Evolutionary conservation across 2,797 vertebrate species (phyloP), one percentile per base, ranked within the genome.

Genomic region (Enteromius trimaculatus): DNA sequence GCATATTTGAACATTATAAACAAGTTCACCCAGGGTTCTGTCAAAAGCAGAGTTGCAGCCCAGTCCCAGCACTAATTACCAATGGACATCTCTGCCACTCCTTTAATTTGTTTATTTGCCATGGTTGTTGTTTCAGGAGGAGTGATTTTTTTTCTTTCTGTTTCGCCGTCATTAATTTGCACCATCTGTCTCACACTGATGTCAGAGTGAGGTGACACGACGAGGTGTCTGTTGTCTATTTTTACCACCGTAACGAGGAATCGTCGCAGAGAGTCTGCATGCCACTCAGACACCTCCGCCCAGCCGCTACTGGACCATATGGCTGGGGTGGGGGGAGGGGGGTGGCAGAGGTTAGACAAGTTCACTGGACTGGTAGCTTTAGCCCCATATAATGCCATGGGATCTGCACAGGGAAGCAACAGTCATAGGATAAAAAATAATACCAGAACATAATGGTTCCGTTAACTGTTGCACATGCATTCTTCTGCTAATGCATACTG

Each of bases 181-280:
- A 89, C 94, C 93, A 94, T 95, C 94, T 95, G 94, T 91, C 93
- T 93, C 89, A 87, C 90, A 87, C 90, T 86, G 34, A 92, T 88
- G 92, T 94, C 92, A 92, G 89, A 91, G 88, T 84, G 89, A 80
- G 88, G 89, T 92, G 92, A 93, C 92, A 92, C 91, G 89, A 94
- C 90, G 90, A 90, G 92, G 92, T 89, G 90, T 93, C 90, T 93
- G 75, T 82, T 51, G 31, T 93, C 93, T 95, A 94, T 95, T 95
- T 95, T 95, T 95, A 93, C 89, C 91, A 85, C 87, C 77, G 87
- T 95, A 95, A 95, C 92, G 90, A 94, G 92, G 90, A 93, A 93
- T 90, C 91, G 88, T 90, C 80, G 86, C 87, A 92, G 89, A 92
- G 87, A 89, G 88, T 90, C 90, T 91, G 51, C 86, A 88, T 82